Conservation (phyloP, 2,113 vertebrate genomes). For the Phasianus colchicus region DNA sequence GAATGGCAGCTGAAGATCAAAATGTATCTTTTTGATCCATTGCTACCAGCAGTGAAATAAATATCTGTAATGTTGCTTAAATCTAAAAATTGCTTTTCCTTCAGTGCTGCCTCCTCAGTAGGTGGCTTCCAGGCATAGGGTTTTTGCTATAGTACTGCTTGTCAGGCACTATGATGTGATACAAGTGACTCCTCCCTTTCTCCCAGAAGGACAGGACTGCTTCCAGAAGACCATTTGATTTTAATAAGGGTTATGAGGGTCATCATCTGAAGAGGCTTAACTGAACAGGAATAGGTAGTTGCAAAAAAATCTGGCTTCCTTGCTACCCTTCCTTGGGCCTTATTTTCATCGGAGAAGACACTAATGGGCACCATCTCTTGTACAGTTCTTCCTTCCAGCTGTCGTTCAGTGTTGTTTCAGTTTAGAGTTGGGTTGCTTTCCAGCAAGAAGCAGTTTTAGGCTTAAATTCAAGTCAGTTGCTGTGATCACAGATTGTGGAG, state of each 20-base stretch:
- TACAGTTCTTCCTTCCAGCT: not conserved
- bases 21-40: not conserved
- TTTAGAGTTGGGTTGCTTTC: not conserved
- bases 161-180: not conserved
- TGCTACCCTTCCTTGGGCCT: not conserved
- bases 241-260: not conserved
- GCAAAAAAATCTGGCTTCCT: not conserved
- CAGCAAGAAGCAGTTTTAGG: not conserved
- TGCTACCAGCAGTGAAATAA: conserved; percentile 8
- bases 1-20: not conserved
- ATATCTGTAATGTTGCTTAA: not conserved
- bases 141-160: not conserved
- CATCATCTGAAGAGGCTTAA: not conserved
- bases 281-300: not conserved
- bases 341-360: not conserved
- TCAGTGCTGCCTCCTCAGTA: not conserved
- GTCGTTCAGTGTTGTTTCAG: not conserved
- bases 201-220: not conserved
- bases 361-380: not conserved
- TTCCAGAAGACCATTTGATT: not conserved
- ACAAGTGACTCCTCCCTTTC: not conserved
- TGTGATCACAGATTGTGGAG: not conserved
- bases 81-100: not conserved
- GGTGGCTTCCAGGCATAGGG: not conserved
- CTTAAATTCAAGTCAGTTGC: not conserved